Conservation (phyloP, 2,888 invertebrate species). For the Drosophila meridionalis region DNA sequence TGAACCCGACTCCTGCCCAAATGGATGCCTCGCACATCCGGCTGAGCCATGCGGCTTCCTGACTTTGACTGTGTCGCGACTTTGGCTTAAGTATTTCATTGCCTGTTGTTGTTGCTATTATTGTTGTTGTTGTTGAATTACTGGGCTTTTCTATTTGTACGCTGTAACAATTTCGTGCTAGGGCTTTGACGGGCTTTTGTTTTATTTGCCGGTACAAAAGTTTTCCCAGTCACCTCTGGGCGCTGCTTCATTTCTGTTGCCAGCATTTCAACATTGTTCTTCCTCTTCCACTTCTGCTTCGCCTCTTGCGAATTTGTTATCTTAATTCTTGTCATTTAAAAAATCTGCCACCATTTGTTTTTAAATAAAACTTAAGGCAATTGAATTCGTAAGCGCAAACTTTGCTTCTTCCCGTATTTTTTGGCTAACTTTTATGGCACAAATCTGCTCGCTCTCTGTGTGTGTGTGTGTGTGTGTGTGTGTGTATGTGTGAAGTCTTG, state of each 20-base stretch:
- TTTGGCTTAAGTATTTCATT: conserved; percentile 75
- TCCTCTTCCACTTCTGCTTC: conserved; percentile 5
- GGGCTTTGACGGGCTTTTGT: conserved; percentile 73
- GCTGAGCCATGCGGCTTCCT: conserved; percentile 66
- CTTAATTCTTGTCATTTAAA: conserved; percentile 79
- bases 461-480: neutral
- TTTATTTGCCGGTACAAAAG: conserved; percentile 67
- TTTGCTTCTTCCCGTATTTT: conserved; percentile 10
- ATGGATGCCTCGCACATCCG: conserved; percentile 57
- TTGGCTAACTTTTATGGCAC: conserved; percentile 49
- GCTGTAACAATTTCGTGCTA: conserved; percentile 64
- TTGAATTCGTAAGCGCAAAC: conserved; percentile 65
- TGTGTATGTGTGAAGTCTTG: conserved; percentile 7
- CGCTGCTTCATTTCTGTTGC: conserved; percentile 22
- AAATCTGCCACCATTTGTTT: conserved; percentile 72
- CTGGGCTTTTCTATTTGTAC: conserved; percentile 61
- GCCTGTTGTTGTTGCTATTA: conserved; percentile 33
- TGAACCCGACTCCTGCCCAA: neutral
- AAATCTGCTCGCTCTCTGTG: conserved; percentile 8
- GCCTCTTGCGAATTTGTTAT: conserved; percentile 75
- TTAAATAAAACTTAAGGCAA: conserved; percentile 75
- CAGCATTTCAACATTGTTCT: conserved; percentile 12
- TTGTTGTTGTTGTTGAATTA: conserved; percentile 35
- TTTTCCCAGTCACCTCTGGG: conserved; percentile 58
- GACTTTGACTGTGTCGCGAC: conserved; percentile 78